phyloP scores from a whole-genome alignment of 2,888 invertebrate genomes.

The Polyommatus icarus region DNA sequence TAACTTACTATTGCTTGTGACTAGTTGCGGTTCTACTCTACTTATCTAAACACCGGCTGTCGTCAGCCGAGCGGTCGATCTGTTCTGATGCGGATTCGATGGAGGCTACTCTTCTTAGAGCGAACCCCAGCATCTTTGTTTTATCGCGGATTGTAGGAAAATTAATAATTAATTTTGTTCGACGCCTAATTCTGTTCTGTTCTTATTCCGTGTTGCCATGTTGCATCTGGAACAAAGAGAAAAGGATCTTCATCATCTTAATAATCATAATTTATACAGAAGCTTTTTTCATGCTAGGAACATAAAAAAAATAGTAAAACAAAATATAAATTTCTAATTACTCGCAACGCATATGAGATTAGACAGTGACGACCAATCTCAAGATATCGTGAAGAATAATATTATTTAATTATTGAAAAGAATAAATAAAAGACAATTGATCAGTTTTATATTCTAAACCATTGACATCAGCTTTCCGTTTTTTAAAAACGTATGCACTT shows the following conservation, averaged over 20 bases:
- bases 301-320: too few relatives aligned
- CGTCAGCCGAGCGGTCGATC: slow-evolving; percentile 71
- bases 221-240: slow-evolving; percentile 75
- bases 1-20: slow-evolving; percentile 72
- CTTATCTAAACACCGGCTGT: slow-evolving; percentile 79
- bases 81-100: slow-evolving; percentile 57
- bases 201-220: slow-evolving; percentile 59
- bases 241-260: slow-evolving; percentile 34
- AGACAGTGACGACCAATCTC: too few relatives aligned
- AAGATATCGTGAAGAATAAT: too few relatives aligned
- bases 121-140: slow-evolving; percentile 78
- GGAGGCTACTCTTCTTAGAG: slow-evolving; percentile 68
- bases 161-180: slow-evolving; percentile 49
- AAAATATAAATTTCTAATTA: too few relatives aligned
- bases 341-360: too few relatives aligned
- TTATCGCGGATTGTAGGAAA: slow-evolving; percentile 57
- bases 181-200: slow-evolving; percentile 51
- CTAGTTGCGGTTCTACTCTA: slow-evolving; percentile 67
- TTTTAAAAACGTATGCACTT: too few relatives aligned
- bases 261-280: neutral
- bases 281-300: too few relatives aligned
- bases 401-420: too few relatives aligned
- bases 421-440: too few relatives aligned
- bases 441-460: too few relatives aligned
- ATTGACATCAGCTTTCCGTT: too few relatives aligned